Evolutionary conservation across 2,797 vertebrate genomes (phyloP).

Genomic region (Acestrorhynchus altus): DNA sequence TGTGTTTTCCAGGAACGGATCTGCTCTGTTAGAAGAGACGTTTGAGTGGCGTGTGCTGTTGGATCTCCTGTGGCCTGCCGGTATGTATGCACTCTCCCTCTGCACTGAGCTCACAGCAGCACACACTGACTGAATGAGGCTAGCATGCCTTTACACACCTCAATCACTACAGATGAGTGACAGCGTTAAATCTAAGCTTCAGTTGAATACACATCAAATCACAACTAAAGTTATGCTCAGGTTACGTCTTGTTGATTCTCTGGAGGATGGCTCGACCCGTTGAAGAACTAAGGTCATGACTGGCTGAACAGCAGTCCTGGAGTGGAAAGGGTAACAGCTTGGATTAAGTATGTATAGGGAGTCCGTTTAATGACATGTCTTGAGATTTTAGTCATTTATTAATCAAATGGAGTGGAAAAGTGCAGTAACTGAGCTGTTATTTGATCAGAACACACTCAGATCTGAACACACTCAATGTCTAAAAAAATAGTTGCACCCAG

Average conservation of each 20-base stretch:
- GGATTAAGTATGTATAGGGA: not conserved
- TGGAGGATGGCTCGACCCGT: not conserved
- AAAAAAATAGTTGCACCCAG: no score
- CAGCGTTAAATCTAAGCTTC: slow-evolving; percentile 37
- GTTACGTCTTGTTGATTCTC: not conserved
- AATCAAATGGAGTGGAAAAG: no score
- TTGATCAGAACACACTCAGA: no score
- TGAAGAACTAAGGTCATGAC: not conserved
- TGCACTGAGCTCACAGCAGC: slow-evolving; percentile 49
- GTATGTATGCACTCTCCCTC: slow-evolving; percentile 64
- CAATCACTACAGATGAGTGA: slow-evolving; percentile 36
- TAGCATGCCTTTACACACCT: slow-evolving; percentile 52
- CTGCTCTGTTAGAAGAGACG: slow-evolving; percentile 55
- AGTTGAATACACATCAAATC: slow-evolving; percentile 34
- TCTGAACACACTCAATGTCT: no score
- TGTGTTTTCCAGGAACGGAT: slow-evolving; percentile 64
- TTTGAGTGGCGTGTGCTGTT: slow-evolving; percentile 66
- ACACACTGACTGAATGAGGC: slow-evolving; percentile 54
- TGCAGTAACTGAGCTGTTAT: no score
- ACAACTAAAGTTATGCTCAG: slow-evolving; percentile 20
- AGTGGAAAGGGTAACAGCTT: not conserved
- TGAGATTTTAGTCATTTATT: not conserved
- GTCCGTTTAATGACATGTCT: not conserved
- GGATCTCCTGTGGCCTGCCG: slow-evolving; percentile 69
- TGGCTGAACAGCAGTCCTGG: not conserved